phyloP scores from a whole-genome alignment of 2,797 vertebrate species.

The Crax fasciolata region DNA sequence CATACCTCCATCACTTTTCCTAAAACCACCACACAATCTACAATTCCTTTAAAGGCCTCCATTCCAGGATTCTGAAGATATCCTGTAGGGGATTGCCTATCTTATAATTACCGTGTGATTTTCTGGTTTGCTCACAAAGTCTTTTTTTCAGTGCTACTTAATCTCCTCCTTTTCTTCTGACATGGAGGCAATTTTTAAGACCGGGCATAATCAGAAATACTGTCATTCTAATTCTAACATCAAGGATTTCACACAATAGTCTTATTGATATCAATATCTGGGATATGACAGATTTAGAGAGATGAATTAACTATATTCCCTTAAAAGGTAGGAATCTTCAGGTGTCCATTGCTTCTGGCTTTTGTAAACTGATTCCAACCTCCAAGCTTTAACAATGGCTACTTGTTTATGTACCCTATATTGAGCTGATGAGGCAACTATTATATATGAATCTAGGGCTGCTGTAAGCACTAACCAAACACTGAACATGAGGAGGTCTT shows the following conservation, averaged over 20 bases:
- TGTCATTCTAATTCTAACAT: not conserved
- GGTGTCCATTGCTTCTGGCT: not conserved
- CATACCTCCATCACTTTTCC: not conserved
- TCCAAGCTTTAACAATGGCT: not conserved
- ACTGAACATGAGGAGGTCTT: not conserved
- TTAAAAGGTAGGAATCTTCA: constrained; percentile 5
- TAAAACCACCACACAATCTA: not conserved
- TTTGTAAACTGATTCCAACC: not conserved
- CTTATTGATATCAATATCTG: not conserved
- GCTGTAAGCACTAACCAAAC: not conserved
- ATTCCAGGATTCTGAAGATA: not conserved
- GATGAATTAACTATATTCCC: constrained; percentile 10
- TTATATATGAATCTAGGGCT: not conserved
- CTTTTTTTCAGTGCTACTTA: not conserved
- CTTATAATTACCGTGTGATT: not conserved
- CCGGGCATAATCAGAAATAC: not conserved
- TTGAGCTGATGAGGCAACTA: not conserved
- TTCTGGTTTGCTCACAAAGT: not conserved
- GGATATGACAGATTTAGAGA: not conserved
- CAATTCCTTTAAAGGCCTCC: not conserved
- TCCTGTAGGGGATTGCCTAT: not conserved
- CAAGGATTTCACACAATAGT: not conserved
- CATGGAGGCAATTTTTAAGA: not conserved
- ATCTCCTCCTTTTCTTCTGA: constrained; percentile 18
- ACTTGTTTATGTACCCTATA: not conserved